Evolutionary conservation across 2,113 vertebrate genomes (phyloP).

Genomic region (Stigmatopora nigra): DNA sequence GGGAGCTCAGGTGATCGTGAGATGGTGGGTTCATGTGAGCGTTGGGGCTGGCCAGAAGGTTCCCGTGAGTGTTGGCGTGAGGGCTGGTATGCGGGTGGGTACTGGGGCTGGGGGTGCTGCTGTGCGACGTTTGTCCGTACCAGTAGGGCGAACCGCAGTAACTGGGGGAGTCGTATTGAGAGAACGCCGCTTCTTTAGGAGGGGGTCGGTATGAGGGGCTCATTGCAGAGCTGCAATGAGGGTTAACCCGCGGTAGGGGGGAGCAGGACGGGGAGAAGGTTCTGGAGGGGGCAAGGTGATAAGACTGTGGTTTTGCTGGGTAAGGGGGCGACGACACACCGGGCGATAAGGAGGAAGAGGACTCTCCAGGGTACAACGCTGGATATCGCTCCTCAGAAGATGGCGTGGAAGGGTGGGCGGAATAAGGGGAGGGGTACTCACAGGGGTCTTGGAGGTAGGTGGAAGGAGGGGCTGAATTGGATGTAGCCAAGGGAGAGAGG

Average conservation of each 20-base stretch:
- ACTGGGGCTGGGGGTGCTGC: constrained; percentile 60
- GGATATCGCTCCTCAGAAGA: constrained; percentile 88
- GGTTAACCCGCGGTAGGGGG: constrained; percentile 80
- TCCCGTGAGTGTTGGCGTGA: constrained; percentile 44
- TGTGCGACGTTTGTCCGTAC: constrained; percentile 80
- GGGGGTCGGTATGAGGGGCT: constrained; percentile 71
- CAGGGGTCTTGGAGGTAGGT: constrained; percentile 86
- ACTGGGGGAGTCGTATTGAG: constrained; percentile 92
- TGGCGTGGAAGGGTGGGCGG: constrained; percentile 91
- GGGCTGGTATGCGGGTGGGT: constrained; percentile 56
- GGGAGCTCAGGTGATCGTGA: constrained; percentile 54
- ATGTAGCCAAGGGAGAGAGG: constrained; percentile 88
- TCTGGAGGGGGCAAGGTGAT: constrained; percentile 70
- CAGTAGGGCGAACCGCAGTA: constrained; percentile 94
- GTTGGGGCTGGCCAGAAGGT: constrained; percentile 38
- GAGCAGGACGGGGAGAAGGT: constrained; percentile 92
- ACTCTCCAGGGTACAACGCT: constrained; percentile 87
- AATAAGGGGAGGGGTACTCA: constrained; percentile 93
- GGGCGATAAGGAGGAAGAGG: constrained; percentile 77
- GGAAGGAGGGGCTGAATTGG: constrained; percentile 78
- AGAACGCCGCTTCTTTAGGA: constrained; percentile 80
- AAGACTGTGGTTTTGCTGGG: constrained; percentile 76
- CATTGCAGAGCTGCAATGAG: constrained; percentile 82
- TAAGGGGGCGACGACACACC: constrained; percentile 80
- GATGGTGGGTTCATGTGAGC: constrained; percentile 35